phyloP scores from a whole-genome alignment of 1,140 invertebrate species.

The Holcopasites calliopsidis region DNA sequence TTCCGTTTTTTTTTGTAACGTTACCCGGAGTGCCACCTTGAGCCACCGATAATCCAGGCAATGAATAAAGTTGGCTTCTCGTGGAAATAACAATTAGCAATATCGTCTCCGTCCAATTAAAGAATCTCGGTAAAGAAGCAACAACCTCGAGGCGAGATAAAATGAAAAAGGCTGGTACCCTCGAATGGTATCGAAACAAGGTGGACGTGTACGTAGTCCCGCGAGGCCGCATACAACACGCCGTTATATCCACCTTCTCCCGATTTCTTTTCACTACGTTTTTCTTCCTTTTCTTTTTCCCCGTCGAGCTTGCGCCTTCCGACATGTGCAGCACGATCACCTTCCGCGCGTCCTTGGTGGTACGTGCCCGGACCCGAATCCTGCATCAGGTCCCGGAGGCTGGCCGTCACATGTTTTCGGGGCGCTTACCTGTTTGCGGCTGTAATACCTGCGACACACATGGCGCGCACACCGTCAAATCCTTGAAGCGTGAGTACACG shows the following conservation, averaged over 20 bases:
- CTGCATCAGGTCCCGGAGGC: conserved; percentile 31
- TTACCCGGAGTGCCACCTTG: too few relatives aligned
- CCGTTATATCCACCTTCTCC: conserved; percentile 26
- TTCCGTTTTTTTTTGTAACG: too few relatives aligned
- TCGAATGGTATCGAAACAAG: conserved; percentile 56
- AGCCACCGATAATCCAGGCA: too few relatives aligned
- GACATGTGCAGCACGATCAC: conserved; percentile 54
- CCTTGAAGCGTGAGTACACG: conserved; percentile 24
- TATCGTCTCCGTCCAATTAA: background rate
- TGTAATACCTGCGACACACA: conserved; percentile 62
- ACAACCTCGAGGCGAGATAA: conserved; percentile 5
- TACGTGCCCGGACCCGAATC: conserved; percentile 55
- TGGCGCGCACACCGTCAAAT: conserved; percentile 46
- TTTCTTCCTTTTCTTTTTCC: background rate
- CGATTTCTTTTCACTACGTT: conserved; percentile 12
- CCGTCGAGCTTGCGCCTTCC: conserved; percentile 17
- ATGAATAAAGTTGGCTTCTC: background rate
- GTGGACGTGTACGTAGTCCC: conserved; percentile 35
- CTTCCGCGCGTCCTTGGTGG: conserved; percentile 57
- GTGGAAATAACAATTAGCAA: background rate
- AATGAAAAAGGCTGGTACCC: conserved; percentile 28
- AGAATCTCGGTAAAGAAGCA: background rate
- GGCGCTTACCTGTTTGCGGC: conserved; percentile 63
- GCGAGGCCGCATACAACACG: conserved; percentile 37
- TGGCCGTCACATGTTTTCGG: conserved; percentile 67